Base-by-base conservation (phyloP, 2,888 invertebrate genomes). In the Meteorus cinctellus region DNA sequence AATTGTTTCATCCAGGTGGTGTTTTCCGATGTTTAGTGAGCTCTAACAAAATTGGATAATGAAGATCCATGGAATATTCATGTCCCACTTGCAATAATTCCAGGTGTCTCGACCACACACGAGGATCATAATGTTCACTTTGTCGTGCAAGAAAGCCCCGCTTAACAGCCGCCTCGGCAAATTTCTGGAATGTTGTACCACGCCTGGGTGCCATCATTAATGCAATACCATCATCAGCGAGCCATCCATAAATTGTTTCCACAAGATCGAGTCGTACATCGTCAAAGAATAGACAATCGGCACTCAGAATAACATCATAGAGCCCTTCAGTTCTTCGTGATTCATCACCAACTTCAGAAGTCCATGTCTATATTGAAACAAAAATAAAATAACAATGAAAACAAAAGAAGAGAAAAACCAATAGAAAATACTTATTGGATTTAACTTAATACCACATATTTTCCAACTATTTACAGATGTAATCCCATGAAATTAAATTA, bases 201-300 rank as follows among this genome's bases (percentile, higher is more conserved):
- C 96, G 92, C 78, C 92, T 91, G 1, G 96, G 96, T 12, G 96
- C 96, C 92, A 96, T 94, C 62, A 96, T 92, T 78, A 95, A 90
- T 1, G 94, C 95, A 68, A 93, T 87, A 0, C 96, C 95, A 84
- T 90, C 89, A 24, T 90, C 89, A 16, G 92, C 90, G 82, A 95
- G 87, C 86, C 92, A 92, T 78, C 91, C 91, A 91, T 92, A 92
- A 80, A 95, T 92, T 72, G 94, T 94, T 79, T 93, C 92, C 48
- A 94, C 93, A 79, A 95, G 90, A 80, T 93, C 93, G 36, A 91
- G 89, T 63, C 95, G 91, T 0, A 93, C 93, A 75, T 95, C 94
- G 85, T 95, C 95, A 86, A 95, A 95, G 90, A 95, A 95, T 76
- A 95, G 88, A 86, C 95, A 96, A 88, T 96, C 96, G 1, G 96